Evolutionary conservation across 1,140 invertebrate species (phyloP).

Genomic region (Phocides pigmalion): DNA sequence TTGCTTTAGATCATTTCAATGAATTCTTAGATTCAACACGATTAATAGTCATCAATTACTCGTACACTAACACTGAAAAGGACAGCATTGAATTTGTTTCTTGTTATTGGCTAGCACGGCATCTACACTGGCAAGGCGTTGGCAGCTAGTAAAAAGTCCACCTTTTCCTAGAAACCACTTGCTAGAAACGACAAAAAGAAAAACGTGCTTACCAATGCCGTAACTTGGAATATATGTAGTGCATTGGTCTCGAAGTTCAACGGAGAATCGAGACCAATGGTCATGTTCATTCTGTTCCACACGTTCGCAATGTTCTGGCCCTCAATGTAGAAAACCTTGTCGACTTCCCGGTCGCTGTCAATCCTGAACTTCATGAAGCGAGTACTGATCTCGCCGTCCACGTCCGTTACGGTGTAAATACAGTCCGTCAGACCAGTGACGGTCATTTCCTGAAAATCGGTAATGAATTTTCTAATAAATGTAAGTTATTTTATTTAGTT

Average conservation of each 20-base stretch:
- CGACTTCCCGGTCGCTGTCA: constrained; percentile 56
- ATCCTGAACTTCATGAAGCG: constrained; percentile 68
- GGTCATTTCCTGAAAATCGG: constrained; percentile 65
- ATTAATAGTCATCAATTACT: too few relatives aligned
- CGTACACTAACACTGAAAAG: too few relatives aligned
- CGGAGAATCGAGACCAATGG: constrained; percentile 46
- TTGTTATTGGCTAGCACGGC: too few relatives aligned
- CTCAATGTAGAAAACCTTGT: constrained; percentile 60
- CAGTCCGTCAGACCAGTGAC: constrained; percentile 66
- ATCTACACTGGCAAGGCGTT: too few relatives aligned
- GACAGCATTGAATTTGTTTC: too few relatives aligned
- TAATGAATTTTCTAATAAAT: neutral
- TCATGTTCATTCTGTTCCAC: constrained; percentile 66
- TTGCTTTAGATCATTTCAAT: too few relatives aligned
- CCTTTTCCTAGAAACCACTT: too few relatives aligned
- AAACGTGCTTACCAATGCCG: constrained; percentile 63
- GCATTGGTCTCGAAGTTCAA: constrained; percentile 66
- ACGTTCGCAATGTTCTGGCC: constrained; percentile 47
- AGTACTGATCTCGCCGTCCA: constrained; percentile 78
- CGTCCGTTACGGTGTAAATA: constrained; percentile 73
- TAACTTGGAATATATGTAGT: constrained; percentile 74
- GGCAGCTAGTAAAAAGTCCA: too few relatives aligned
- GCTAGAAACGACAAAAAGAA: constrained; percentile 27
- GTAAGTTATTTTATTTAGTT: neutral
- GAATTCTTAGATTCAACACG: too few relatives aligned